Evolutionary conservation across 2,797 vertebrate genomes (phyloP).

Genomic region (Arremon brunneinucha): DNA sequence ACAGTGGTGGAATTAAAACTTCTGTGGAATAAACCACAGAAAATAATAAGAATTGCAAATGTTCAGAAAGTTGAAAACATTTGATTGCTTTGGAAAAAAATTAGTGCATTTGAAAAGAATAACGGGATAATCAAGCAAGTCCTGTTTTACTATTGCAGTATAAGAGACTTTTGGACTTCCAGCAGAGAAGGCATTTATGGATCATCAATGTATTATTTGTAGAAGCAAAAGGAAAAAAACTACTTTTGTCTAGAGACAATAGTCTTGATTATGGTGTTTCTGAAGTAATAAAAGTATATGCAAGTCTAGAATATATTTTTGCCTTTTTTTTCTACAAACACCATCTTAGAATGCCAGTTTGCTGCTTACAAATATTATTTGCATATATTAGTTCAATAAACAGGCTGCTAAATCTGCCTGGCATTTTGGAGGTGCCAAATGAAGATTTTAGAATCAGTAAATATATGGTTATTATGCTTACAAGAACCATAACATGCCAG

Average conservation of each 20-base stretch:
- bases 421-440: neutral
- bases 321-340: neutral
- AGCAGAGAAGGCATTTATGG: conserved; percentile 21
- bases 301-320: conserved; percentile 8
- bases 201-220: conserved; percentile 14
- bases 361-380: conserved; percentile 20
- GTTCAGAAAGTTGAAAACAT: conserved; percentile 22
- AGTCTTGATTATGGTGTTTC: conserved; percentile 14
- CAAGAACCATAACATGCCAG: neutral
- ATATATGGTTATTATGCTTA: conserved; percentile 8
- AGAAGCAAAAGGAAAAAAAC: neutral
- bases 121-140: conserved; percentile 23
- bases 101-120: neutral
- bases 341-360: neutral
- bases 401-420: conserved; percentile 5
- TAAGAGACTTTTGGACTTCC: conserved; percentile 7
- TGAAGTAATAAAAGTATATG: neutral
- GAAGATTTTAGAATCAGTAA: conserved; percentile 14
- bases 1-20: neutral
- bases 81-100: neutral
- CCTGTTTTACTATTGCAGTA: neutral
- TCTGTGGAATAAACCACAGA: neutral
- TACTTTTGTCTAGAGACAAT: neutral
- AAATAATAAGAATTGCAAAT: neutral
- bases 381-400: neutral